Evolutionary conservation across 2,797 vertebrate species (phyloP).

Genomic region (Epinephelus coioides): DNA sequence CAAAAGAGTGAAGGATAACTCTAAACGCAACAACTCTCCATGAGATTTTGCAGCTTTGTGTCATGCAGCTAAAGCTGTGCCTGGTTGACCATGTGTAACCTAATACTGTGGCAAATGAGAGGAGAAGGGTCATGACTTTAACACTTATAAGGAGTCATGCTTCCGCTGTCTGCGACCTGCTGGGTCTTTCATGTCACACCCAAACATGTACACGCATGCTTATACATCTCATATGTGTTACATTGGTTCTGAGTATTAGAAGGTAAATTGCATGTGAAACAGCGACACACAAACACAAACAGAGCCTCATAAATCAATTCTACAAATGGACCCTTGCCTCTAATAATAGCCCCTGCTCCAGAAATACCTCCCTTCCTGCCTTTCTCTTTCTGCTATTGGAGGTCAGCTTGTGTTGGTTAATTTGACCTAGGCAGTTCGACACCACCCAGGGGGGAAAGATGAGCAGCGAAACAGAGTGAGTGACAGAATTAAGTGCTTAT

Average conservation of each 20-base stretch:
- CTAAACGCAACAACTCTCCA: not conserved
- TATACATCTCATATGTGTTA: not conserved
- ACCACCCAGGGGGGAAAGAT: conserved; percentile 45
- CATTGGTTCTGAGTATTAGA: not conserved
- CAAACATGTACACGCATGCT: not conserved
- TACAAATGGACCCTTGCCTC: conserved; percentile 66
- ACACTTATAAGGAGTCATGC: not conserved
- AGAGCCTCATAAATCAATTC: conserved; percentile 69
- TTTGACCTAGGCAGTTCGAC: conserved; percentile 75
- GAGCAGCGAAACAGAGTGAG: conserved; percentile 18
- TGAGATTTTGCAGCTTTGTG: not conserved
- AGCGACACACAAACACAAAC: conserved; percentile 22
- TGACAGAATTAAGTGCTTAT: conserved; percentile 21
- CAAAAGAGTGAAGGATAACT: not conserved
- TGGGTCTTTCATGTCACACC: not conserved
- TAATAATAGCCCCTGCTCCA: conserved; percentile 79
- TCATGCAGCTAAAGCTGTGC: not conserved
- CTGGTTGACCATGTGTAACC: not conserved
- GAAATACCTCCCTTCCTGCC: conserved; percentile 75
- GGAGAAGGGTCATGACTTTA: not conserved
- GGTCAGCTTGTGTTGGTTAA: conserved; percentile 66
- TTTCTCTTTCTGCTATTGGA: conserved; percentile 58
- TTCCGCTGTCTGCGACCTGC: not conserved
- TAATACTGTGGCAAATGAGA: not conserved
- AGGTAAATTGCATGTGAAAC: conserved; percentile 16